Evolutionary conservation across 2,113 vertebrate genomes (phyloP).

Genomic region (Hydrolagus affinis): DNA sequence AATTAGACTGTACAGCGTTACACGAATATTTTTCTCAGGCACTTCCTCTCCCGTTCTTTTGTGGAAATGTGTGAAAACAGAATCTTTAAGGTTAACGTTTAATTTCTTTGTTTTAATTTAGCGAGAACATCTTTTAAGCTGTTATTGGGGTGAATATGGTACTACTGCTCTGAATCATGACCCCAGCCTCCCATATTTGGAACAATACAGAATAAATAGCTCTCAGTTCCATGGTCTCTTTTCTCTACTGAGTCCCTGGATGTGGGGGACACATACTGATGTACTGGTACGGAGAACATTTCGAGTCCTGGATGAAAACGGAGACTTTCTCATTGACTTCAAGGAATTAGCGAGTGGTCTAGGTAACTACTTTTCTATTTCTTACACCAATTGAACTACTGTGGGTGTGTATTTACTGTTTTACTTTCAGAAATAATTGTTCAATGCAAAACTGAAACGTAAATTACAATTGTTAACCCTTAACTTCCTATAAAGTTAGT

Average conservation of each 20-base stretch:
- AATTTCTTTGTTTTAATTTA: constrained; percentile 41
- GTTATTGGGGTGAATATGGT: constrained; percentile 73
- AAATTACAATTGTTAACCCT: no score
- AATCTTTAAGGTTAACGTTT: not conserved
- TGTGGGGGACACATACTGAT: constrained; percentile 62
- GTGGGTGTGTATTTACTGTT: not conserved
- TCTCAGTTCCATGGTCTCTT: constrained; percentile 77
- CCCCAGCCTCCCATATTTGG: constrained; percentile 60
- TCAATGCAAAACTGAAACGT: no score
- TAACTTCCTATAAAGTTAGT: no score
- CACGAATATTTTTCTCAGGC: no score
- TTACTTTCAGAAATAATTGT: not conserved
- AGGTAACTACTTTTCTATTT: constrained; percentile 49
- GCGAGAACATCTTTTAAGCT: constrained; percentile 78
- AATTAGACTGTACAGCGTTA: no score
- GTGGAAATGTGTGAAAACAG: no score
- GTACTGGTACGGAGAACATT: constrained; percentile 73
- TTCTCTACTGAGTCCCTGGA: constrained; percentile 72
- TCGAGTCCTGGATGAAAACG: constrained; percentile 73
- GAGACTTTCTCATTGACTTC: constrained; percentile 69
- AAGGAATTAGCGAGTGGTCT: constrained; percentile 70
- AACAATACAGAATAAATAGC: constrained; percentile 79
- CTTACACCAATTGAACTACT: not conserved
- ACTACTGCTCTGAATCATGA: constrained; percentile 48
- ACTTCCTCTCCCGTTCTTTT: no score